phyloP scores from a whole-genome alignment of 30 jellyfish, hydroid and myxozoan species.

The Catostylus mosaicus region DNA sequence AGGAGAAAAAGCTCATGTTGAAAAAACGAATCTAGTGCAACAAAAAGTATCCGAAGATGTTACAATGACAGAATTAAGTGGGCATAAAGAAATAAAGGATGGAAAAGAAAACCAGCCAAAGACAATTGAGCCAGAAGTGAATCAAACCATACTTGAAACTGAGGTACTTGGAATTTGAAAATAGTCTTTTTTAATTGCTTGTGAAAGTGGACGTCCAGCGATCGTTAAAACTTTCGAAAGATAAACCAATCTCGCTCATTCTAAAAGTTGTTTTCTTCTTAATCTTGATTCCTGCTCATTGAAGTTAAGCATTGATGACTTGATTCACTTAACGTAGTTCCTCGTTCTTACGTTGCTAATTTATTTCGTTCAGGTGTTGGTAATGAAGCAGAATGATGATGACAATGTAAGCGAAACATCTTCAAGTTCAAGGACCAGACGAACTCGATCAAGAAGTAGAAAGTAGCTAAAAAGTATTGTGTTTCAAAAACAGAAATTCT shows the following conservation, averaged over 20 bases:
- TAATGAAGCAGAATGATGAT: constrained; percentile 20
- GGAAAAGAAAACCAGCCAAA: background rate
- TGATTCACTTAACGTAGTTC: too few species aligned
- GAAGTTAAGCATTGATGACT: too few species aligned
- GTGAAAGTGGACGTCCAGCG: background rate
- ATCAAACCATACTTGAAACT: background rate
- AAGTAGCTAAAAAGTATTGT: background rate
- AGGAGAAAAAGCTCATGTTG: background rate
- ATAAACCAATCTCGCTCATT: too few species aligned
- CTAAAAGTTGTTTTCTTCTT: too few species aligned
- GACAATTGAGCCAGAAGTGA: background rate
- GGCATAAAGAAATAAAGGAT: background rate
- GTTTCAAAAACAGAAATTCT: too few species aligned
- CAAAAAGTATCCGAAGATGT: background rate
- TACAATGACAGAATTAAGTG: background rate
- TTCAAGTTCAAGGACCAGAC: constrained; percentile 25
- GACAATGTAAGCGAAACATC: constrained; percentile 56
- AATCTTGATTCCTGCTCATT: too few species aligned
- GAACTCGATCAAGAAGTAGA: constrained; percentile 47
- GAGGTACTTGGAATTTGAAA: background rate
- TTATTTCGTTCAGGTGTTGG: constrained; percentile 12
- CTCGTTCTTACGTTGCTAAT: background rate
- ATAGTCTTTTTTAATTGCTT: too few species aligned
- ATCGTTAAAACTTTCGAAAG: too few species aligned
- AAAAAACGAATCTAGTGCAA: background rate